Percentiles rank a stretch among this genome's conserved stretches.
Conservation (phyloP, 2,113 vertebrate species). For the Perca fluviatilis region DNA sequence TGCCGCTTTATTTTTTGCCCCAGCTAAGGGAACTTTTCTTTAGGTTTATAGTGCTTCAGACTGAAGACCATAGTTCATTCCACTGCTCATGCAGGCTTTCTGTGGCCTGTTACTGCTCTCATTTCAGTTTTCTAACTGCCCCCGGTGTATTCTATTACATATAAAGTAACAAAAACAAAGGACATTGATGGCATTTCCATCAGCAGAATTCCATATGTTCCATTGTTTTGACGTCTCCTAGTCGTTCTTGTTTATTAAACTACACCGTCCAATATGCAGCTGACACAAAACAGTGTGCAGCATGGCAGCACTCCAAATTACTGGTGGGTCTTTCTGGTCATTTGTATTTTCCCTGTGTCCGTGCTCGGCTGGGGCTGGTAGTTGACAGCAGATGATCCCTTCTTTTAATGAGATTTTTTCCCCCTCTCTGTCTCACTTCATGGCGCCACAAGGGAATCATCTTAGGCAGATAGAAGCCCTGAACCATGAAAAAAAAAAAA, state of each 20-base stretch:
- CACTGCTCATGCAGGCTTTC: not conserved
- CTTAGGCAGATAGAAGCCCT: conserved; percentile 65
- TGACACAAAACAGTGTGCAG: conserved; percentile 45
- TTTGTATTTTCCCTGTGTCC: conserved; percentile 65
- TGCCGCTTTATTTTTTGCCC: not conserved
- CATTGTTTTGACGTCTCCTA: conserved; percentile 31
- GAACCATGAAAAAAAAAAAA: conserved; percentile 72
- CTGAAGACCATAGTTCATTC: not conserved
- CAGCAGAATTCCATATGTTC: conserved; percentile 29
- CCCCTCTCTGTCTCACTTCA: conserved; percentile 52
- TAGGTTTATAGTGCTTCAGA: conserved; percentile 4
- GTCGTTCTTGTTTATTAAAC: conserved; percentile 25
- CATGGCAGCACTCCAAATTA: conserved; percentile 52
- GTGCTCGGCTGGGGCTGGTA: conserved; percentile 40
- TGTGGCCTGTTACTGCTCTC: conserved; percentile 3
- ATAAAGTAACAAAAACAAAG: conserved; percentile 10
- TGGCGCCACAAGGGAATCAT: conserved; percentile 72
- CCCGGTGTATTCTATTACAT: conserved; percentile 7
- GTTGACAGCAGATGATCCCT: conserved; percentile 74
- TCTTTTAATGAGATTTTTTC: conserved; percentile 76
- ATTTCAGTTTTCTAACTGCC: conserved; percentile 6
- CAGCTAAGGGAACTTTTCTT: not conserved
- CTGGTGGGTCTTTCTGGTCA: conserved; percentile 45
- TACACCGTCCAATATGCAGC: conserved; percentile 18
- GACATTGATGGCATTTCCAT: conserved; percentile 21